These are phyloP conservation scores for Clarias pachynema DNA, from an alignment of 2,797 vertebrate species.

Conservation along the genomic window DNA sequence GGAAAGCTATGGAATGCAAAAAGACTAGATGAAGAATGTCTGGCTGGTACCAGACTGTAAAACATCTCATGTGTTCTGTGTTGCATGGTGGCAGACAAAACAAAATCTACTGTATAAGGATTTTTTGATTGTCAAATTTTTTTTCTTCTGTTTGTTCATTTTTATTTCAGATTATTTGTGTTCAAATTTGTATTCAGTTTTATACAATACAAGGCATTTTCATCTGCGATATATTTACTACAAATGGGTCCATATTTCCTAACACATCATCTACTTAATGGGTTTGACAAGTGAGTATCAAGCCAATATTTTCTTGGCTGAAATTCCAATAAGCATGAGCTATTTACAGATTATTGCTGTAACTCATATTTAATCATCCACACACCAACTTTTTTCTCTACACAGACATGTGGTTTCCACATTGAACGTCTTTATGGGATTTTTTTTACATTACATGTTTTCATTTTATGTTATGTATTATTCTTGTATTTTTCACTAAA, in stretches of 20 bases:
- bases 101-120: neutral
- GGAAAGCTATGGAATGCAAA: neutral
- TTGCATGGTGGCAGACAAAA: neutral
- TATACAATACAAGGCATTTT: neutral
- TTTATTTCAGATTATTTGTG: neutral
- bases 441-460: neutral
- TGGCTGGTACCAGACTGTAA: neutral
- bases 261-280: neutral
- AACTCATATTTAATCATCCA: neutral
- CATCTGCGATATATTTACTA: neutral
- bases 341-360: neutral
- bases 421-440: neutral
- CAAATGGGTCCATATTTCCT: neutral
- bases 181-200: no score
- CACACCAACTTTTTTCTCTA: no score
- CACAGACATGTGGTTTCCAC: neutral
- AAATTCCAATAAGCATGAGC: neutral
- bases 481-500: neutral
- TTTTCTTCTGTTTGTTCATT: neutral
- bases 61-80: neutral
- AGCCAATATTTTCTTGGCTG: neutral
- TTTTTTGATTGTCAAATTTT: neutral
- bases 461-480: neutral
- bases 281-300: neutral
- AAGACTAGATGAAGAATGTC: neutral